Percentiles rank a stretch among this genome's conserved stretches.
phyloP scores from a whole-genome alignment of 2,797 vertebrate species.

The Lepidocolaptes lacrymiger region DNA sequence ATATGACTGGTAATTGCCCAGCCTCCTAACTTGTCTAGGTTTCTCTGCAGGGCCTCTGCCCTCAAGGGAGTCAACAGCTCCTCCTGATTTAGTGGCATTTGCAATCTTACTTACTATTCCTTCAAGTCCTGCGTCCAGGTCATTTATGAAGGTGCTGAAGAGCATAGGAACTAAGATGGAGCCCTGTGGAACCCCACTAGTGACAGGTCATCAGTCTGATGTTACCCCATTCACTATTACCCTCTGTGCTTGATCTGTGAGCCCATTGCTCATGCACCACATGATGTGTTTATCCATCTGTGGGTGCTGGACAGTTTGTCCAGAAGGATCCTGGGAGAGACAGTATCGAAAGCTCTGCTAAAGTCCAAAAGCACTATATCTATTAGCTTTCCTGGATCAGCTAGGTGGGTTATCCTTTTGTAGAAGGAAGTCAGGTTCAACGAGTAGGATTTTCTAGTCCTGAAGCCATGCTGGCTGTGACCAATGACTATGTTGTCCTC shows the following conservation, averaged over 20 bases:
- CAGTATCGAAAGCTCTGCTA: not conserved
- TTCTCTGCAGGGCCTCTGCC: not conserved
- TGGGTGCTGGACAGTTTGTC: not conserved
- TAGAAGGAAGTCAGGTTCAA: not conserved
- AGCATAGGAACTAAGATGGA: not conserved
- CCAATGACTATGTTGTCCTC: not conserved
- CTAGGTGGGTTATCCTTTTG: too few relatives aligned
- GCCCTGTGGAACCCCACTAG: not conserved
- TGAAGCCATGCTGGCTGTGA: not conserved
- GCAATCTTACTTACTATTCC: not conserved
- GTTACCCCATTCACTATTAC: not conserved
- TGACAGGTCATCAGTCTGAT: not conserved
- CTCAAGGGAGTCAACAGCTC: not conserved
- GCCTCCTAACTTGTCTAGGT: not conserved
- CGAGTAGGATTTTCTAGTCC: not conserved
- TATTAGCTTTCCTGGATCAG: not conserved
- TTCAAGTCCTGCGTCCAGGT: not conserved
- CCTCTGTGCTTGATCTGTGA: not conserved
- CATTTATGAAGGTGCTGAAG: not conserved
- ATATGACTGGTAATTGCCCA: not conserved
- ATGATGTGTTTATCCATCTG: not conserved
- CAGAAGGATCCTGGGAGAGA: not conserved
- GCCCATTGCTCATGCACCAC: not conserved
- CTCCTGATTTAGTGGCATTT: not conserved
- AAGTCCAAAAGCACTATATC: not conserved